Evolutionary conservation across 2,888 invertebrate species (phyloP), one percentile per base, ranked within the genome.

Genomic region (Ischnura elegans): DNA sequence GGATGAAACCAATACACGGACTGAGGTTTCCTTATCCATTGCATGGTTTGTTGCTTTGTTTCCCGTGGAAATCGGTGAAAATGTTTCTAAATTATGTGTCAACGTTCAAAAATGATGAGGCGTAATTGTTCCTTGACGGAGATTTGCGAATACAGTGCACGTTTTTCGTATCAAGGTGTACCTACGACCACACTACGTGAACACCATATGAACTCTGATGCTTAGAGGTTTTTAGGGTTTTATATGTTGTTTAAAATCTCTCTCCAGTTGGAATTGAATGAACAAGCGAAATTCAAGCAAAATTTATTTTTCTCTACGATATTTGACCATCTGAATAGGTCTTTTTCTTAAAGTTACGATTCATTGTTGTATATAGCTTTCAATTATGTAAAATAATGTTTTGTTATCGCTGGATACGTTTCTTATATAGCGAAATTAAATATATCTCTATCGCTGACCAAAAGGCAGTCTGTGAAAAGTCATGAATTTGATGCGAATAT

Each of bases 341-440:
- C 76, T 36, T 16, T 76, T 76, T 76, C 36, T 16, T 76, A 36
- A 36, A 36, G 16, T 36, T 16, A 13, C 76, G 76, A 76, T 6
- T 21, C 76, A 76, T 76, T 76, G 76, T 76, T 76, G 76, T 76
- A 76, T 36, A 76, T 76, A 76, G 76, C 76, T 76, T 76, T 76
- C 36, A 16, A 76, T 76, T 29, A 76, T 76, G 76, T 76, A 76
- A 36, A 10, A 76, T 25, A 4, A 76, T 76, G 76, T 76, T 76
- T 36, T 36, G 29, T 76, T 36, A 76, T 76, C 29, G 76, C 36
- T 76, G 76, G 36, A 36, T 10, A 76, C 61, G 76, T 76, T 76
- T 36, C 36, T 76, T 76, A 36, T 36, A 76, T 76, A 29, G 76
- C 36, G 36, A 76, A 76, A 76, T 76, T 76, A 76, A 25, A 61